Percentiles rank a stretch among this genome's conserved stretches.
phyloP scores from a whole-genome alignment of 2,113 vertebrate genomes.

The Equus przewalskii region DNA sequence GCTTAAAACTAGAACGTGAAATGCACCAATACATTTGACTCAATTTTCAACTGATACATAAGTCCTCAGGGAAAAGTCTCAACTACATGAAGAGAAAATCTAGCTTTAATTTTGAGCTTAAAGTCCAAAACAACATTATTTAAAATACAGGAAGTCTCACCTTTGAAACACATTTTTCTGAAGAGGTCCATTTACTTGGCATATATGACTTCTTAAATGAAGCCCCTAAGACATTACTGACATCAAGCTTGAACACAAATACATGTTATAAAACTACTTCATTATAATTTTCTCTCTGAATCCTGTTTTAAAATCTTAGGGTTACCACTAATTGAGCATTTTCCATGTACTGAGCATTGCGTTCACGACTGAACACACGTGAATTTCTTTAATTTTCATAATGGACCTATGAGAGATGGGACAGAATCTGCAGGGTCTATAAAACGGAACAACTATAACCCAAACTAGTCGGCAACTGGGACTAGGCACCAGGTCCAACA shows the following conservation, averaged over 20 bases:
- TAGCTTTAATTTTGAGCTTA: constrained; percentile 50
- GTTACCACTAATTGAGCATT: not conserved
- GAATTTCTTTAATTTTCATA: constrained; percentile 48
- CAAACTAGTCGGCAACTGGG: not conserved
- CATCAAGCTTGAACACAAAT: constrained; percentile 50
- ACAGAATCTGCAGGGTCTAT: not conserved
- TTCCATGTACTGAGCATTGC: not conserved
- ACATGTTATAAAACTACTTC: not conserved
- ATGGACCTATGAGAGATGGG: not conserved
- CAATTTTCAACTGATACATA: not conserved
- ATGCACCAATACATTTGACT: not conserved
- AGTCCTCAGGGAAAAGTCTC: constrained; percentile 34
- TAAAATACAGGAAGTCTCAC: not conserved
- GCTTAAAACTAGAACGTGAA: constrained; percentile 22
- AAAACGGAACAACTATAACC: not conserved
- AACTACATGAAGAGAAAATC: constrained; percentile 38
- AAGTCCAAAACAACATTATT: constrained; percentile 45
- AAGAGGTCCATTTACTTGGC: not conserved
- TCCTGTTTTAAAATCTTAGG: constrained; percentile 20
- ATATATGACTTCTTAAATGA: constrained; percentile 18
- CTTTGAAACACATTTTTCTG: constrained; percentile 50
- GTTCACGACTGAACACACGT: not conserved
- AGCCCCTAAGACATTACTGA: not conserved
- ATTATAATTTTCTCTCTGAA: constrained; percentile 44
- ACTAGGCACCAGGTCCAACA: not conserved